Evolutionary conservation across 2,888 invertebrate genomes (phyloP), one percentile per base, ranked within the genome.

Genomic region (Dendrolimus houi): DNA sequence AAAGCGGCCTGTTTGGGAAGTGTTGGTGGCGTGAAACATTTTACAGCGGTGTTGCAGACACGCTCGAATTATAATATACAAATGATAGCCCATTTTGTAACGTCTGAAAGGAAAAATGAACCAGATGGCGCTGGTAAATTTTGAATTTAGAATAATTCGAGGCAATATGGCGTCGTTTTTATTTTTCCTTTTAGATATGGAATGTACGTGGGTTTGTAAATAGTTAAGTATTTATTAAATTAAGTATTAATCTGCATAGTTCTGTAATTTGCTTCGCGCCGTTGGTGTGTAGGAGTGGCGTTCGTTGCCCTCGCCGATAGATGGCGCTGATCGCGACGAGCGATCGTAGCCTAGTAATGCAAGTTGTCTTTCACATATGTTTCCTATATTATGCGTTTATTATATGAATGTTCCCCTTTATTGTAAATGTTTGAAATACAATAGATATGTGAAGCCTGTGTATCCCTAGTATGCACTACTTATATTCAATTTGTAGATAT

Each of bases 401-500:
- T 85, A 86, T 85, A 86, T 87, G 81, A 85, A 87, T 87, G 87
- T 88, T 87, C 85, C 81, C 84, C 72, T 87, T 87, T 88, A 87
- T 88, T 89, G 87, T 89, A 88, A 88, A 88, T 88, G 87, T 87
- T 88, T 85, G 81, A 72, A 77, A 74, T 76, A 75, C 81, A 75
- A 81, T 78, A 79, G 78, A 68, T 78, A 72, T 77, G 74, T 70
- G 83, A 79, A 79, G 75, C 73, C 73, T 71, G 65, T 73, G 80
- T 79, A 79, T 81, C 80, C 83, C 79, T 86, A 85, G 87, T 81
- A 81, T 83, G 87, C 87, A 87, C 86, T 86, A 78, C 79, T 82
- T 85, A 81, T 81, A 82, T 87, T 85, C 86, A 81, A 88, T 87
- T 87, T 90, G 90, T 89, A 90, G 90, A 89, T 90, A 90, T 87